A percentile compares a stretch with the other conserved stretches of the same genome.
These are phyloP conservation scores for Microctenopoma stevenorrisi DNA, from an alignment of 2,797 vertebrate species.

Conservation along the genomic window DNA sequence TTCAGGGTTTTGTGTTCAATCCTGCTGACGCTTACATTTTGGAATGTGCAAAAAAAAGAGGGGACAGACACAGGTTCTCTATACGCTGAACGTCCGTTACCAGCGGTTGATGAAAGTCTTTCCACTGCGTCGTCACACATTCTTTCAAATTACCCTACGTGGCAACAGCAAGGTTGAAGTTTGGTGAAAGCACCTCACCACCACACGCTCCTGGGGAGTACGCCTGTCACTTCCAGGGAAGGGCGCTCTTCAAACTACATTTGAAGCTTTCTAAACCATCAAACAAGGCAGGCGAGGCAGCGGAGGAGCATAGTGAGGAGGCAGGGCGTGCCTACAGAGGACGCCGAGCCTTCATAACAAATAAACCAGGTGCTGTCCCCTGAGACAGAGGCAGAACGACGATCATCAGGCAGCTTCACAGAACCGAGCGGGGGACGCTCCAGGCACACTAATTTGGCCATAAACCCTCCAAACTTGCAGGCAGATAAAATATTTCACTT, in stretches of 20 bases:
- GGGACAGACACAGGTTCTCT: not conserved
- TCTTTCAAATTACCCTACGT: conserved; percentile 62
- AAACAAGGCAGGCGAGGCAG: conserved; percentile 24
- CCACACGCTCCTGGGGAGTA: conserved; percentile 19
- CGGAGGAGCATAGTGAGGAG: not conserved
- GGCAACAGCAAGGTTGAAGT: conserved; percentile 56
- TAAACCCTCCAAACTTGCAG: conserved; percentile 8
- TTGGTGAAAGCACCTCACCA: conserved; percentile 21
- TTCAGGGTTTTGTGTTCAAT: not conserved
- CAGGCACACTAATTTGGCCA: conserved; percentile 35
- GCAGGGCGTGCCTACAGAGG: conserved; percentile 23
- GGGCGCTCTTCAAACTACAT: conserved; percentile 51
- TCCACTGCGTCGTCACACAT: conserved; percentile 46
- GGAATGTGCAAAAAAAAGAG: conserved; percentile 1
- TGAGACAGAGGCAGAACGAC: conserved; percentile 19
- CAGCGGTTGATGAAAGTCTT: conserved; percentile 61
- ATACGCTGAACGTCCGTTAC: conserved; percentile 38
- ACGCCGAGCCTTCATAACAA: conserved; percentile 39
- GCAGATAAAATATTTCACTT: conserved; percentile 21
- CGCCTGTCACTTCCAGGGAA: conserved; percentile 49
- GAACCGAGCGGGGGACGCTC: conserved; percentile 12
- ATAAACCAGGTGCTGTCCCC: conserved; percentile 30
- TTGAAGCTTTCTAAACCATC: conserved; percentile 48
- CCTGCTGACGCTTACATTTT: conserved; percentile 2
- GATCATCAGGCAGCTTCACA: conserved; percentile 62